These are phyloP conservation scores for Scelioninae gen. 1 DNA, from an alignment of 2,888 invertebrate species.

Conservation along the genomic window DNA sequence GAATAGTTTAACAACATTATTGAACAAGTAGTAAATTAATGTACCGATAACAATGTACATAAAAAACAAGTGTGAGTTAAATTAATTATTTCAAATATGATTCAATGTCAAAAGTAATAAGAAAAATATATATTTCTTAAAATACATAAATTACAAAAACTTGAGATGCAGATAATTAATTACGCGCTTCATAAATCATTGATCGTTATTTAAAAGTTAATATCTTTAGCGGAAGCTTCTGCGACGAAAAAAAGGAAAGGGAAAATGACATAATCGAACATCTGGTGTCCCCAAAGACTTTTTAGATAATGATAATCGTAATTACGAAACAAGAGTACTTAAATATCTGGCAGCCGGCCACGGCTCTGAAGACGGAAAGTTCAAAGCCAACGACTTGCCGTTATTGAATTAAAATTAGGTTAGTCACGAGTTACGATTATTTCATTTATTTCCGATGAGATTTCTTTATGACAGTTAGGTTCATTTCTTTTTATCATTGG, in stretches of 20 bases:
- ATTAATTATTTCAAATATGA: no score
- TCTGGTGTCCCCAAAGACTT: conserved; percentile 42
- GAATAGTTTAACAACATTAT: no score
- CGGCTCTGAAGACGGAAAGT: conserved; percentile 38
- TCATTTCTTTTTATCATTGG: no score
- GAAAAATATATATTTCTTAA: no score
- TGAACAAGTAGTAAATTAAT: no score
- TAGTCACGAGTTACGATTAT: conserved; percentile 20
- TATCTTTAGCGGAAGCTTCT: conserved; percentile 21
- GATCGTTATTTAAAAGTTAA: conserved; percentile 14
- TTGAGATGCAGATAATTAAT: background rate
- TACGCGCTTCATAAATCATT: conserved; percentile 23
- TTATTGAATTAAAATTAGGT: conserved; percentile 58
- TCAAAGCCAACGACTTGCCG: conserved; percentile 59
- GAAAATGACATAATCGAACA: conserved; percentile 35
- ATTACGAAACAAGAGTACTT: conserved; percentile 47
- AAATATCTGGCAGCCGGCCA: conserved; percentile 52
- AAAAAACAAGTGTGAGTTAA: no score
- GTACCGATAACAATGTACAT: no score
- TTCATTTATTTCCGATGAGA: conserved; percentile 27
- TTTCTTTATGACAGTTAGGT: conserved; percentile 1
- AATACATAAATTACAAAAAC: no score
- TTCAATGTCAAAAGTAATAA: no score
- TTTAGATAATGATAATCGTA: conserved; percentile 57
- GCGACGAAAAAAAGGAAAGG: background rate